Evolutionary conservation across 2,888 invertebrate genomes (phyloP), one percentile per base, ranked within the genome.

Genomic region (Lithophane semibrunnea): DNA sequence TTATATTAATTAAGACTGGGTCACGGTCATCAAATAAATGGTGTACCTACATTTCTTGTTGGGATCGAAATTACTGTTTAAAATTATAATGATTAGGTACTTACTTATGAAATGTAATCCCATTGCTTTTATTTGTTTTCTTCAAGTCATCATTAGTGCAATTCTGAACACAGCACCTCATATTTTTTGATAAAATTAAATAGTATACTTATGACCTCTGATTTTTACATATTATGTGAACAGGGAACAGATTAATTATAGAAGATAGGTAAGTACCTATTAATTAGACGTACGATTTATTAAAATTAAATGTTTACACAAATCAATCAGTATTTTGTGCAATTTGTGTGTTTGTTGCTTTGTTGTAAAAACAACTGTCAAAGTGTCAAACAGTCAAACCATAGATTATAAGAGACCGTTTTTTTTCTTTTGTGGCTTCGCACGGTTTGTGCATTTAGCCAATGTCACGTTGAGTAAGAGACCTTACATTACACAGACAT

Each of bases 41-140:
- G 2, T 67, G 29, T 1, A 2, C 9, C 10, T 44, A 12, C 49
- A 21, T 21, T 29, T 29, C 49, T 9, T 18, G 12, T 3, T n/a
- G 4, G 5, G 4, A n/a, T 9, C 21, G 21, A 16, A 37, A 21
- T 52, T 5, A 21, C 5, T 54, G 29, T 42, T 24, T 16, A 12
- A 9, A n/a, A n/a, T 16, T 21, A 42, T 13, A 0, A 70, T 70
- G 8, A 13, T 21, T 24, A 67, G 13, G 3, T 24, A 68, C 80
- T 80, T 71, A 80, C 77, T 63, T 77, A 24, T 77, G 77, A 80
- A 77, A 77, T 63, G 77, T 77, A 16, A 77, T 72, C n/a, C 80
- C 73, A 10, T 80, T 73, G 21, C 21, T 63, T 56, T 80, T 77
- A 63, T 77, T 80, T 18, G 73, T 73, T 72, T 73, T 77, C 29